These are phyloP conservation scores for Papilio aristodemus DNA, from an alignment of 1,140 invertebrate genomes.

Conservation along the genomic window DNA sequence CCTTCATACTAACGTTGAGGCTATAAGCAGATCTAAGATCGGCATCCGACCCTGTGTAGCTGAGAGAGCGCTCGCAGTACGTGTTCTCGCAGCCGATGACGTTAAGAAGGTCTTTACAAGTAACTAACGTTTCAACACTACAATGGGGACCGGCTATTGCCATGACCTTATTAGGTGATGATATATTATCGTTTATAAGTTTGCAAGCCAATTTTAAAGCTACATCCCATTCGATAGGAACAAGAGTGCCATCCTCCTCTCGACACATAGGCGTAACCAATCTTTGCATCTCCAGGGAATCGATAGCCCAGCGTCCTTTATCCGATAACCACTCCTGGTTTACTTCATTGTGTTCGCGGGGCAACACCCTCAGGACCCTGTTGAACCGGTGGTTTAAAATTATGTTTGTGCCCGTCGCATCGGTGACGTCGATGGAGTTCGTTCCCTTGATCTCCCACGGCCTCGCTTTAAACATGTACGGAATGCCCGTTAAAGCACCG, in stretches of 20 bases:
- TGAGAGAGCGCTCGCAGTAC: conserved; percentile 56
- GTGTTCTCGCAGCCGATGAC: conserved; percentile 82
- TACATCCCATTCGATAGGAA: conserved; percentile 83
- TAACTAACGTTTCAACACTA: conserved; percentile 85
- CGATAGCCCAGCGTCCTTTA: conserved; percentile 88
- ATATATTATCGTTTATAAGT: conserved; percentile 51
- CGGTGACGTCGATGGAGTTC: conserved; percentile 88
- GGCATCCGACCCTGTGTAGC: conserved; percentile 42
- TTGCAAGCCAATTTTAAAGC: conserved; percentile 81
- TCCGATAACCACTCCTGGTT: conserved; percentile 92
- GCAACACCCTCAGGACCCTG: conserved; percentile 87
- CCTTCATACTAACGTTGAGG: conserved; percentile 66
- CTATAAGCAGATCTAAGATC: conserved; percentile 66
- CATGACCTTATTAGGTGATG: conserved; percentile 72
- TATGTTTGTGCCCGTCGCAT: conserved; percentile 89
- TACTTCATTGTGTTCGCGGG: conserved; percentile 86
- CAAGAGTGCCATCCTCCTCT: conserved; percentile 73
- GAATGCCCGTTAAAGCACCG: conserved; percentile 98
- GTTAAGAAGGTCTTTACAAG: conserved; percentile 87
- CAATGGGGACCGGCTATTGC: conserved; percentile 85
- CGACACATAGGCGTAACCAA: conserved; percentile 86
- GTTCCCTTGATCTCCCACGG: conserved; percentile 84
- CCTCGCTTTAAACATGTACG: conserved; percentile 91
- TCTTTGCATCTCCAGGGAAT: conserved; percentile 88
- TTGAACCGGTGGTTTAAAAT: conserved; percentile 85